Evolutionary conservation across 2,888 invertebrate species (phyloP), one percentile per base, ranked within the genome.

Genomic region (Drosophila mayaguana): DNA sequence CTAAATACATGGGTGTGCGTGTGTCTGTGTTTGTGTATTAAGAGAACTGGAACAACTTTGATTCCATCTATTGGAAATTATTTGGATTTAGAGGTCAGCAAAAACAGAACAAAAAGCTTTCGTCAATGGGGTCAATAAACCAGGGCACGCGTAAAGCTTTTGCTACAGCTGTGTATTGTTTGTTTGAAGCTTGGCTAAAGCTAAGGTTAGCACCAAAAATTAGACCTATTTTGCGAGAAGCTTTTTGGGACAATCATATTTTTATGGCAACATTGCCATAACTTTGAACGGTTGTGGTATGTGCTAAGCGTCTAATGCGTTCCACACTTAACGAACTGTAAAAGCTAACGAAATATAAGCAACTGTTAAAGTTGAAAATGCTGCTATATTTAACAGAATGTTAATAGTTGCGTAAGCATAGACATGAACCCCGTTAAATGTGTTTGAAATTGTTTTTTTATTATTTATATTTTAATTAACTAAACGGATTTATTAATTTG

Each of bases 51-150:
- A 50, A 72, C 42, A n/a, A 36, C 16, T 60, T 46, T 55, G 56
- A 72, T 72, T 51, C 42, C n/a, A 43, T 55, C 40, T 60, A 59
- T 54, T 57, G 57, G 42, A 45, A 69, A 22, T 50, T 32, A 20
- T 45, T 55, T 56, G 72, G 72, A 72, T 61, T 60, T 46, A 53
- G 51, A 66, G 72, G 42, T 53, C 38, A n/a, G 51, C 14, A 14
- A 50, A 48, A 32, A 9, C 25, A 22, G 20, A 25, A n/a, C 14
- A 22, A 1, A 46, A 20, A 54, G 48, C 66, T 67, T 50, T 36
- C 43, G 20, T 0, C 54, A 77, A 64, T 43, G 46, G 64, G 76
- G 76, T 78, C 74, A 76, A 76, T 60, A 78, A 78, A 78, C 76
- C 43, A 59, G 74, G 56, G 46, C 74, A 72, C 12, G 9, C 12